Evolutionary conservation across 2,888 invertebrate species (phyloP), one percentile per base, ranked within the genome.

Genomic region (Erebia ligea): DNA sequence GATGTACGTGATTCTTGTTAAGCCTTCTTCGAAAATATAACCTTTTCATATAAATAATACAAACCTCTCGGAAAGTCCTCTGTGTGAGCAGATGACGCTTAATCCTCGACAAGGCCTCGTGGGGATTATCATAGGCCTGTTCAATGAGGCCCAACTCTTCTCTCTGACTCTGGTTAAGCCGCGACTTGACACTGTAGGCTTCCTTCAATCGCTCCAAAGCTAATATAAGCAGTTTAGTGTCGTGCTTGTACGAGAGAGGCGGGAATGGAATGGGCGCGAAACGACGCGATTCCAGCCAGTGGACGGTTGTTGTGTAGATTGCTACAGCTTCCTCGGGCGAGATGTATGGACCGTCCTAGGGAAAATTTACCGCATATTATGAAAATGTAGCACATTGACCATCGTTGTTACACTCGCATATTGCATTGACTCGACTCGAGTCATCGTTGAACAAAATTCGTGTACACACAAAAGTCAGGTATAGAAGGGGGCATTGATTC

Each of bases 261-360:
- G 99, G 99, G 93, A 99, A 99, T 0, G 99, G 99, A 80, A 99
- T 99, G 0, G 99, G 99, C 0, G 99, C 99, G 92, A 99, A 99
- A 76, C 99, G 95, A 62, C 99, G 95, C 0, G 99, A 99, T 88
- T 99, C 99, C 75, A 99, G 94, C 99, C 99, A 99, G 93, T 99
- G 99, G 0, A 99, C 99, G 1, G 99, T 99, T 1, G 99, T 99
- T 0, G 99, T 99, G 89, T 99, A 99, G 84, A 99, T 99, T 45
- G 99, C 99, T 15, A 99, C 99, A 21, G 99, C 99, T 94, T 99
- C 99, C 89, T 99, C 99, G 0, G 99, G 99, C 1, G 99, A 99
- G 81, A 99, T 99, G 92, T 99, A 99, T 0, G 99, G 99, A 66
- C 99, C 99, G 88, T 99, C 99, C 95, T 96, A 80, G 42, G 10